Base-by-base conservation (phyloP, 2,113 vertebrate genomes). In the Tychaedon coryphoeus region DNA sequence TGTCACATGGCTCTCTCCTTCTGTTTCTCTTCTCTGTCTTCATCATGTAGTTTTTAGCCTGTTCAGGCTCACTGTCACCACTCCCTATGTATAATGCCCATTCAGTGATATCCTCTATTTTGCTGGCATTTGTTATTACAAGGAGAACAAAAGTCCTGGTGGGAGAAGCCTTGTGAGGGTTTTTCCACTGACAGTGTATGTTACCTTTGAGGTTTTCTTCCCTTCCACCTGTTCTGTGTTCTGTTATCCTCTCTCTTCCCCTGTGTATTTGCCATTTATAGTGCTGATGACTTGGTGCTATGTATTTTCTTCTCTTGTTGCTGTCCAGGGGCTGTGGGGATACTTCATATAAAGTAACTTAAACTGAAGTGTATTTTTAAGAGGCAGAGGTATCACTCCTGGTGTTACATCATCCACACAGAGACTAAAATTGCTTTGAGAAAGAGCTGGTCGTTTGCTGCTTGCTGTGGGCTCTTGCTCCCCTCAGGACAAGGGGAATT, bases 11-110 rank as follows among this genome's bases (percentile, higher is more conserved):
- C 25, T 71, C 8, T 14, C 77, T 90, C 28, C 56, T 83, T 88
- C 47, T 6, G 1, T 43, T 73, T 73, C 43, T 14, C 20, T 62
- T n/a, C 74, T 71, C 51, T 67, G 4, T 43, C 34, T 70, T 71
- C 9, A 19, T 69, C 34, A 4, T 16, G 26, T 31, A 24, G 29
- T n/a, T 88, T 80, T 73, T 20, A 64, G 29, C 33, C 29, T 60
- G 56, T 34, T 43, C 62, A 66, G 33, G 45, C 19, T 83, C 7
- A 8, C 17, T 54, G 23, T 76, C 3, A 1, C 66, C 3, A 0
- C 20, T 65, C 5, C 58, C 31, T 54, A 34, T 61, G 57, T 14
- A 31, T 0, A 0, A 17, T 54, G 42, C 9, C 28, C 25, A 6
- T 61, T 69, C 53, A 62, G 12, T 38, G n/a, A 19, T 11, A n/a